Base-by-base conservation (phyloP, 2,113 vertebrate genomes). In the Oncorhynchus nerka region DNA sequence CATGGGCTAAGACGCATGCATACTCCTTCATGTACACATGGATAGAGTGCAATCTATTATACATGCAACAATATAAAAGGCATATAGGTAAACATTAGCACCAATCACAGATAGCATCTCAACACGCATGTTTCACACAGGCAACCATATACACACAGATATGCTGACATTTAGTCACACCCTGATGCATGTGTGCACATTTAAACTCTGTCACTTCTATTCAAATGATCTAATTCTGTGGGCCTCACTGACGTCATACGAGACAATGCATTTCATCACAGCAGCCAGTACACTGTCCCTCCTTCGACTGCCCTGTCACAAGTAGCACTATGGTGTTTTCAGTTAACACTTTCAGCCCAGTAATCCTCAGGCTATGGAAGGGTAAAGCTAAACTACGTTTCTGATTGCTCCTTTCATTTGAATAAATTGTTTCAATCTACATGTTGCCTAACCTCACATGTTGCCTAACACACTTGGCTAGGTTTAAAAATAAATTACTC, bases 231-330 rank as follows among this genome's bases (percentile, higher is more conserved):
- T 20, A 9, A 48, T 24, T 22, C 80, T 55, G 39, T 28, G 32
- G 79, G 77, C 77, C 69, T 74, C 16, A 9, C 51, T 67, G 75
- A 77, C 75, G 4, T 30, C 32, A 62, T 67, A 13, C 75, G 65
- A 73, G 62, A 76, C 77, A 78, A 73, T 75, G 30, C 73, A 72
- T 78, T 65, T 78, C 49, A 80, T 70, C 49, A 62, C 65, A 32
- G 26, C 65, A 76, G 75, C 80, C 72, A 83, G 57, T 76, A 61
- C 32, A 45, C 39, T 45, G 39, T 45, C 39, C 39, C 8, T 9
- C 39, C 39, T 45, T 45, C 70, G 48, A 79, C 30, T 4, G 2
- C 70, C 66, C 51, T 4, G 45, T 78, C 79, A 13, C 67, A 75
- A 75, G 77, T 24, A 30, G 67, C 74, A 39, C 20, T 16, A 62